phyloP scores from a whole-genome alignment of 23 tunicate species.

The Clavelina lepadiformis region DNA sequence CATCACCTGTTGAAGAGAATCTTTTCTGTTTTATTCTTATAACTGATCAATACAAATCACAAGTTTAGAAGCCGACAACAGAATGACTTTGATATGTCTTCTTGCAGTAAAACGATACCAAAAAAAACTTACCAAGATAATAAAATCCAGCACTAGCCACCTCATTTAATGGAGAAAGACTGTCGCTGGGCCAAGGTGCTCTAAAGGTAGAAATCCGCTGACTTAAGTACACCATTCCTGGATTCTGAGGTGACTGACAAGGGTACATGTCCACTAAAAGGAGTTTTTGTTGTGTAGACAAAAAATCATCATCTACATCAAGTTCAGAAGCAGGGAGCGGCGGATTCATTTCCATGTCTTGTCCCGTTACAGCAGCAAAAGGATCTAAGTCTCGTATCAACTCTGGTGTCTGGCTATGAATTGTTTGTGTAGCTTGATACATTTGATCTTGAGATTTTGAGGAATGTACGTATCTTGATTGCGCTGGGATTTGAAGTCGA shows the following conservation, averaged over 20 bases:
- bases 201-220: conserved; percentile 20
- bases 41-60: too few relatives aligned
- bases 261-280: conserved; percentile 14
- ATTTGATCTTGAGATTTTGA: too few relatives aligned
- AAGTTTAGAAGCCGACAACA: too few relatives aligned
- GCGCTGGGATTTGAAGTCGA: too few relatives aligned
- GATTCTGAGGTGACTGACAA: conserved; percentile 3
- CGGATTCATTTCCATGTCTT: too few relatives aligned
- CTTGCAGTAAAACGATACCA: too few relatives aligned
- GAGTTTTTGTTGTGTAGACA: conserved; percentile 1
- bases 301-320: conserved; percentile 13
- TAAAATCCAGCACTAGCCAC: conserved; percentile 34
- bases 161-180: conserved; percentile 6
- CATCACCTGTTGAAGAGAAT: too few relatives aligned
- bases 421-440: too few relatives aligned
- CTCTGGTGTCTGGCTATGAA: too few relatives aligned
- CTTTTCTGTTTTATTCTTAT: too few relatives aligned
- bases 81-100: too few relatives aligned
- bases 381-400: conserved; percentile 13
- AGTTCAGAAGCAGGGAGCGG: conserved; percentile 13
- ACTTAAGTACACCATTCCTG: not conserved
- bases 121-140: conserved; percentile 25
- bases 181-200: conserved; percentile 15
- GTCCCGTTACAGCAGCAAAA: not conserved
- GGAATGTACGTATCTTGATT: too few relatives aligned